Evolutionary conservation across 2,888 invertebrate species (phyloP), one percentile per base, ranked within the genome.

Genomic region (Papilio demoleus): DNA sequence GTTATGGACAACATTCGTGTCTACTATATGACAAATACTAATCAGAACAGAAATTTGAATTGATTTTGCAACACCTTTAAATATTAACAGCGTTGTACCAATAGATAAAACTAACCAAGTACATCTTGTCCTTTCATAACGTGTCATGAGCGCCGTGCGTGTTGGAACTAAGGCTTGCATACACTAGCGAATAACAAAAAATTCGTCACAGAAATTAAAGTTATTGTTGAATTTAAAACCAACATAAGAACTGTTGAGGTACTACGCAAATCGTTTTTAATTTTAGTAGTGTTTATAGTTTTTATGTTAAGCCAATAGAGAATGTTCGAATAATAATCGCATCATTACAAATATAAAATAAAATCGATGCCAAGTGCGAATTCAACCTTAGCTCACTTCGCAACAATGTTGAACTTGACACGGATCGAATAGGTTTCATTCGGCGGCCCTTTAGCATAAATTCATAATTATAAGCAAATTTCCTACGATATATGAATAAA

Each of bases 351-450:
- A 45, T 45, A 45, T 45, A 17, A 12, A 17, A 45, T 12, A 45
- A 42, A 17, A 42, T 17, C 0, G 53, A 31, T 42, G 31, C 4
- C 31, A 31, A 17, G 5, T 68, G 58, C 63, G 63, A 62, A 63
- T 56, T 2, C 4, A 14, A 19, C 24, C 31, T 58, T 58, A 68
- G 4, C 14, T n/a, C 19, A 50, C 38, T 59, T 64, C 53, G 47
- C 68, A 64, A 64, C 31, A 72, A 70, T 40, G 45, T 64, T 83
- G 87, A 87, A 87, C 87, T 88, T 88, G 87, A 88, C 87, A 87
- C 76, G 80, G 80, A 84, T 87, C 71, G 74, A 72, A 74, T 77
- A 74, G 69, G 70, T 72, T 74, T 73, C 75, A 75, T 79, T 64
- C 47, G 47, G 79, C 64, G 74, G 75, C 78, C 76, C 76, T 77